Base-by-base conservation (phyloP, 2,888 invertebrate genomes). In the Brachycybe producta region DNA sequence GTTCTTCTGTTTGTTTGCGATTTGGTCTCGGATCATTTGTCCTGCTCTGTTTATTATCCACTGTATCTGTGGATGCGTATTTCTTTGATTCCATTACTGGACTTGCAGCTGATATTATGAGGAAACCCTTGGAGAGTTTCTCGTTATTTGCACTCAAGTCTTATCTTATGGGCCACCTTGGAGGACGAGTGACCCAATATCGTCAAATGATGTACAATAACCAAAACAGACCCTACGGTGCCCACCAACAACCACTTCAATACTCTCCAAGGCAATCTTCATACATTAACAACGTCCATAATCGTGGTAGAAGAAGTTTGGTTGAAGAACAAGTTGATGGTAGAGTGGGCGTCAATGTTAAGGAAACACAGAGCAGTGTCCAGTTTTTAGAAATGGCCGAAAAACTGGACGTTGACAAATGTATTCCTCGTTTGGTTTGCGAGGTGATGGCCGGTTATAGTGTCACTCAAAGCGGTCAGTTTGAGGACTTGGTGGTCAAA, bases 381-480 rank as follows among this genome's bases (percentile, higher is more conserved):
- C 39, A 44, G 15, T 51, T 51, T 24, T 30, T 51, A 32, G 51
- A 51, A 24, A 46, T 46, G 5, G 45, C 45, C 32, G 51, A 44
- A 11, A 51, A 51, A 30, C 30, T 51, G 28, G 51, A 51, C 45
- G 27, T 34, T 23, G 35, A 51, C 39, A 51, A 51, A 30, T 51
- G 51, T 39, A 51, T 51, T 28, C 44, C 51, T 17, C 15, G 45
- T 19, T 28, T 51, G 45, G 39, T 51, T 7, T 51, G 51, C 51
- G 51, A 51, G 26, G 51, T 51, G 28, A 46, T 45, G 45, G 51
- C 51, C 32, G 51, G 51, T 2, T 13, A 24, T 5, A 24, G 39
- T 13, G 46, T 51, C 26, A 51, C 51, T 23, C 24, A 51, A 11
- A 28, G 35, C 23, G 51, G 51, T 24, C 45, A 51, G 39, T 51